phyloP scores from a whole-genome alignment of 2,888 invertebrate species.

The Ametastegia equiseti region DNA sequence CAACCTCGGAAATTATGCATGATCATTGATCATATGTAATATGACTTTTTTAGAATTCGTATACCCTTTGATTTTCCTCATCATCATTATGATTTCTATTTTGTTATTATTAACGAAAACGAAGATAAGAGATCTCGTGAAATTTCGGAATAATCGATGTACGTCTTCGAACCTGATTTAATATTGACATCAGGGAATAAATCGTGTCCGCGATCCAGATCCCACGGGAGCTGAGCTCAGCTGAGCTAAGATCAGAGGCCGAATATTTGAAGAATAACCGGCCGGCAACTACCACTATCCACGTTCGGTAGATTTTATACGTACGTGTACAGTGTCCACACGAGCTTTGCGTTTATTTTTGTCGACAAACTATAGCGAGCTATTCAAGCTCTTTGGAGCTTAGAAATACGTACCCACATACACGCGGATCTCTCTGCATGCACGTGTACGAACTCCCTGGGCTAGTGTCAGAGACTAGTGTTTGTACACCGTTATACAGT shows the following conservation, averaged over 20 bases:
- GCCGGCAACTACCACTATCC: not conserved
- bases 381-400: not conserved
- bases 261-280: not conserved
- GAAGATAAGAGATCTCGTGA: too few species aligned
- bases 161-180: not conserved
- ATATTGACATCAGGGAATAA: not conserved
- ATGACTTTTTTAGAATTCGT: too few species aligned
- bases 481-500: not conserved
- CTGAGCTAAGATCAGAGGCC: not conserved
- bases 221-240: too few species aligned
- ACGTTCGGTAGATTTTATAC: not conserved
- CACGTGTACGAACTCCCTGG: not conserved
- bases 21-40: too few species aligned
- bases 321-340: not conserved
- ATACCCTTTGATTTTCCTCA: too few species aligned
- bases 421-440: not conserved
- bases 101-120: too few species aligned
- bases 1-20: too few species aligned
- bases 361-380: not conserved
- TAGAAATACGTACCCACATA: too few species aligned
- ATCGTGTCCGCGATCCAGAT: not conserved
- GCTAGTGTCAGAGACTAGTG: not conserved
- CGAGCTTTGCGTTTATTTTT: not conserved
- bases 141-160: too few species aligned
- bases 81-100: too few species aligned